A percentile compares a stretch with the other conserved stretches of the same genome.
Evolutionary conservation across 1,140 invertebrate species (phyloP).

Genomic region (Lasaia peninsularis): DNA sequence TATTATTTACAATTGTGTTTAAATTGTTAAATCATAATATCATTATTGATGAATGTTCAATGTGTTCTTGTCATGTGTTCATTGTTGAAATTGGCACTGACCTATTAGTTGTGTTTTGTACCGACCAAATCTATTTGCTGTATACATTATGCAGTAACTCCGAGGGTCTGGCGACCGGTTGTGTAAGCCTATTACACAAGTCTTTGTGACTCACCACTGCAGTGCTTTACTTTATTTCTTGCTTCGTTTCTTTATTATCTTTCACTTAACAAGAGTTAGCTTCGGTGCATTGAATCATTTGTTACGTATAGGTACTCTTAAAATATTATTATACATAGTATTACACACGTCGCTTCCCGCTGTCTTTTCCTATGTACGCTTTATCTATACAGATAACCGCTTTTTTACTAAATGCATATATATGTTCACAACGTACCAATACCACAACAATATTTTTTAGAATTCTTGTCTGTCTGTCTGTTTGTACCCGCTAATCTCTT

Average conservation of each 20-base stretch:
- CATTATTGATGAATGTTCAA: background rate
- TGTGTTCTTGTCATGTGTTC: background rate
- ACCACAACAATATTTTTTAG: too few species aligned
- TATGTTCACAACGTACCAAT: too few species aligned
- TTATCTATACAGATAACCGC: too few species aligned
- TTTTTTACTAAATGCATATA: too few species aligned
- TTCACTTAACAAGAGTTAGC: background rate
- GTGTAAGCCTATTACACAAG: constrained; percentile 64
- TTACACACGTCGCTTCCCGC: too few species aligned
- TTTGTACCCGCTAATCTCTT: too few species aligned
- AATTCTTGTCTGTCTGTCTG: too few species aligned
- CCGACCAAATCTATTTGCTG: constrained; percentile 30
- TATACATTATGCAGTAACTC: constrained; percentile 36
- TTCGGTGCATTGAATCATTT: background rate
- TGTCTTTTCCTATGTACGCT: too few species aligned
- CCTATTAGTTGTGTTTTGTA: background rate
- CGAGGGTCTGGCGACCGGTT: constrained; percentile 43
- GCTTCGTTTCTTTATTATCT: constrained; percentile 13
- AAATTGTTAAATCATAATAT: too few species aligned
- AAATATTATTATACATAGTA: too few species aligned
- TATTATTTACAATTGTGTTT: too few species aligned
- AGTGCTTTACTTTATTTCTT: constrained; percentile 46
- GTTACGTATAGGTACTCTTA: too few species aligned
- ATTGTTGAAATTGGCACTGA: constrained; percentile 3
- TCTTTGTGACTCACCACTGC: constrained; percentile 50